Evolutionary conservation across 2,797 vertebrate species (phyloP).

Genomic region (Phataginus tetradactyla): DNA sequence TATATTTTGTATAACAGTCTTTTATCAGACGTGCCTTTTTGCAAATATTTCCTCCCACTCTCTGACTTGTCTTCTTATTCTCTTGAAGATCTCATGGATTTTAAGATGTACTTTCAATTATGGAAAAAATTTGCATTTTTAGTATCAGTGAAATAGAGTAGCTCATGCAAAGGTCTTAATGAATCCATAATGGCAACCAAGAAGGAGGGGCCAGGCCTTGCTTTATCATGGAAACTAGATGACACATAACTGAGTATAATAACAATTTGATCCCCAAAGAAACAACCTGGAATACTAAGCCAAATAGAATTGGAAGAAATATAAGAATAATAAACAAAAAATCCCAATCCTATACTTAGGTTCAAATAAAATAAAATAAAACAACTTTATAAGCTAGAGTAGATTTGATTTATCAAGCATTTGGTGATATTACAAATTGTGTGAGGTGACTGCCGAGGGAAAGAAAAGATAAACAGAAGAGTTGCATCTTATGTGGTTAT

Average conservation of each 20-base stretch:
- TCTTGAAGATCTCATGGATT: not conserved
- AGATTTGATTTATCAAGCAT: not conserved
- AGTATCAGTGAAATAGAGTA: not conserved
- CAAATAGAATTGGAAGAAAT: not conserved
- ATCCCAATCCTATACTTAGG: not conserved
- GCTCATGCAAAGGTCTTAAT: not conserved
- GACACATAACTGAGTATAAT: not conserved
- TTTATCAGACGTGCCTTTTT: not conserved
- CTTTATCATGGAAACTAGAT: not conserved
- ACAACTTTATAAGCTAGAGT: not conserved
- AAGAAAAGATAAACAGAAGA: not conserved
- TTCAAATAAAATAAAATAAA: not conserved
- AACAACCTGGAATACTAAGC: not conserved
- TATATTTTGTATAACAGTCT: not conserved
- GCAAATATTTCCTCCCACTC: not conserved
- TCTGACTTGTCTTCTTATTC: not conserved
- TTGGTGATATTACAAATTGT: not conserved
- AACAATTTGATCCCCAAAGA: not conserved
- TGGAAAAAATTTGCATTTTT: not conserved
- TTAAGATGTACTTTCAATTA: slow-evolving; percentile 26
- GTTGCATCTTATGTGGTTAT: not conserved
- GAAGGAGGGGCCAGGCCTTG: not conserved
- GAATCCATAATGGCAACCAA: not conserved
- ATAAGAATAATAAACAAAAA: slow-evolving; percentile 21
- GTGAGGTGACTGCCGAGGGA: not conserved